Evolutionary conservation across 2,797 vertebrate genomes (phyloP).

Genomic region (Limnodromus scolopaceus): DNA sequence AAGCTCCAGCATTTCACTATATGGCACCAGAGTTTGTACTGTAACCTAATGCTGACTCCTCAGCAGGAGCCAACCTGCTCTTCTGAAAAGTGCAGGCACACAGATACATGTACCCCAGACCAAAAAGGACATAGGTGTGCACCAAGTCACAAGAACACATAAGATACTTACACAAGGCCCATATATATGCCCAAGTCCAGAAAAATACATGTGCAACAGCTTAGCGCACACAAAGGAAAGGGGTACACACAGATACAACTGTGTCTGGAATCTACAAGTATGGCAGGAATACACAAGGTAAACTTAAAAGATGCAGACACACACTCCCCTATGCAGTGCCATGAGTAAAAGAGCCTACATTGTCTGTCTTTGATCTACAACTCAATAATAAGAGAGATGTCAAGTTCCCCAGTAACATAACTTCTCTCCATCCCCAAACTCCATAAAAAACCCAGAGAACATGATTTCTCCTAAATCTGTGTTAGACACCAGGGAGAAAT

Average conservation of each 20-base stretch:
- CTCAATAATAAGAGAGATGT: not conserved
- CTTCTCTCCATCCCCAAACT: not conserved
- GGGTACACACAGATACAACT: not conserved
- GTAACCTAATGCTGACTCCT: not conserved
- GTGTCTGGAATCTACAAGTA: not conserved
- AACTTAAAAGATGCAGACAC: not conserved
- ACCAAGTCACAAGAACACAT: not conserved
- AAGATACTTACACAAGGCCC: not conserved
- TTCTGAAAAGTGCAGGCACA: not conserved
- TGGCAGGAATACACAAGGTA: not conserved
- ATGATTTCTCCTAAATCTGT: not conserved
- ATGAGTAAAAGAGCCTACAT: rapidly evolving
- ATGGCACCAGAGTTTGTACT: not conserved
- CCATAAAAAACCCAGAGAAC: not conserved
- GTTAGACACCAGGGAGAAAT: not conserved
- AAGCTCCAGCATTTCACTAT: not conserved
- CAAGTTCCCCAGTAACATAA: not conserved
- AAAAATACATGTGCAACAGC: not conserved
- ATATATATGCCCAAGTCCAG: not conserved
- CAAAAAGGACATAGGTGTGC: not conserved
- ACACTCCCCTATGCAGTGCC: not conserved
- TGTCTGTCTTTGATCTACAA: not conserved
- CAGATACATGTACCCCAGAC: not conserved
- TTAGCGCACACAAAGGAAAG: not conserved
- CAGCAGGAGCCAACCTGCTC: not conserved